Evolutionary conservation across 2,888 invertebrate species (phyloP).

Genomic region (Agonopterix heracliana): DNA sequence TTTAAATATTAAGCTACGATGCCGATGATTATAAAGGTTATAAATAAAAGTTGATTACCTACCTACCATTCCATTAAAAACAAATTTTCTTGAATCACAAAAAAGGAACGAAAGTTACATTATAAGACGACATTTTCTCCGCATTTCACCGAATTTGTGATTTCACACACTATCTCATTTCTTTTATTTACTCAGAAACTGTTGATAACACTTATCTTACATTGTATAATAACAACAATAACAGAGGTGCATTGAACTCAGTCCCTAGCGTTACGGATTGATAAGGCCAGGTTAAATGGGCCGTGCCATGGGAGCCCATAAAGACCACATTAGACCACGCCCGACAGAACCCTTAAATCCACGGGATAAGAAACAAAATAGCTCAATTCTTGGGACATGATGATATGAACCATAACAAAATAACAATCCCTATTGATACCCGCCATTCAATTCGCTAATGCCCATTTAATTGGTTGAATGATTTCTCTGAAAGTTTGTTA

Average conservation of each 20-base stretch:
- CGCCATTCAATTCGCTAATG: conserved; percentile 68
- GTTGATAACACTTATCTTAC: too few species aligned
- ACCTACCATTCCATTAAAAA: neutral
- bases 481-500: conserved; percentile 19
- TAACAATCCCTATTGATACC: conserved; percentile 28
- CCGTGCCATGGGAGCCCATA: conserved; percentile 11
- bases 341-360: too few species aligned
- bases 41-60: conserved; percentile 24
- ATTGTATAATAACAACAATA: conserved; percentile 10
- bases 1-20: conserved; percentile 20
- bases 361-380: too few species aligned
- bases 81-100: neutral
- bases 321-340: too few species aligned
- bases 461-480: conserved; percentile 67
- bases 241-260: conserved; percentile 48
- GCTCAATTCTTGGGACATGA: too few species aligned
- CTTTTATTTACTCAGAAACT: too few species aligned
- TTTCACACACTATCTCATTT: too few species aligned
- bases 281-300: conserved; percentile 60
- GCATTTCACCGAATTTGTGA: too few species aligned
- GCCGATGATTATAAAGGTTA: conserved; percentile 18
- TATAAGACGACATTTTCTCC: neutral
- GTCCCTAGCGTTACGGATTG: conserved; percentile 51
- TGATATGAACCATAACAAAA: neutral
- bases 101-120: neutral